Evolutionary conservation across 1,140 invertebrate species (phyloP).

Genomic region (Zaprionus lachaisei): DNA sequence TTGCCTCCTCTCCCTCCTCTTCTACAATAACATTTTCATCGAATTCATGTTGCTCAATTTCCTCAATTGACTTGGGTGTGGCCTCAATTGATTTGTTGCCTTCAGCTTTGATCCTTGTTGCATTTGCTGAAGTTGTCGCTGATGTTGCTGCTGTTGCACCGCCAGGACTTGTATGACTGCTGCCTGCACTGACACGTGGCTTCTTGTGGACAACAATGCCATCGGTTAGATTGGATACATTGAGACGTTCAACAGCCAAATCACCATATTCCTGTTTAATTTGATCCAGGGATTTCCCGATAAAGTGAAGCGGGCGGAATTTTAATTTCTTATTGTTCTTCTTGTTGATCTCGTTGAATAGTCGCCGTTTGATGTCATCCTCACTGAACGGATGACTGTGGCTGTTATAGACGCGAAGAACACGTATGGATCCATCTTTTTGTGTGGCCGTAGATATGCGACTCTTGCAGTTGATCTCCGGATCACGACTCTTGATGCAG

Average conservation of each 20-base stretch:
- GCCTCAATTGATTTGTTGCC: not conserved
- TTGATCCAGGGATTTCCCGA: conserved; percentile 70
- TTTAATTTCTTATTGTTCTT: conserved; percentile 70
- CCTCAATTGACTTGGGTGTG: not conserved
- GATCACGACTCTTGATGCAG: conserved; percentile 75
- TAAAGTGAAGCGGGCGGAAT: conserved; percentile 67
- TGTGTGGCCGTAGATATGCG: conserved; percentile 73
- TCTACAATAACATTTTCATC: conserved; percentile 54
- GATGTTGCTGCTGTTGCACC: not conserved
- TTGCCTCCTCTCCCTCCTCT: conserved; percentile 37
- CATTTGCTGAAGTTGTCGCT: not conserved
- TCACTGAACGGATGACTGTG: conserved; percentile 75
- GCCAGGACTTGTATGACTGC: conserved; percentile 16
- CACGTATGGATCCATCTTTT: conserved; percentile 66
- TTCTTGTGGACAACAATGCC: conserved; percentile 70
- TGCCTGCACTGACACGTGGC: conserved; percentile 38
- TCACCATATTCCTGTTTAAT: conserved; percentile 72
- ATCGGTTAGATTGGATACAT: conserved; percentile 60
- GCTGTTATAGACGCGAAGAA: conserved; percentile 70
- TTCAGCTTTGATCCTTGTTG: not conserved
- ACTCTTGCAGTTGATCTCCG: conserved; percentile 73
- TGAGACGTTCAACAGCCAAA: conserved; percentile 65
- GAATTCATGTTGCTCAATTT: conserved; percentile 33
- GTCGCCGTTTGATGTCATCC: conserved; percentile 71
- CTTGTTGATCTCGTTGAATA: conserved; percentile 77